Conservation (phyloP, 1,140 invertebrate genomes). For the Lucilia cuprina region DNA sequence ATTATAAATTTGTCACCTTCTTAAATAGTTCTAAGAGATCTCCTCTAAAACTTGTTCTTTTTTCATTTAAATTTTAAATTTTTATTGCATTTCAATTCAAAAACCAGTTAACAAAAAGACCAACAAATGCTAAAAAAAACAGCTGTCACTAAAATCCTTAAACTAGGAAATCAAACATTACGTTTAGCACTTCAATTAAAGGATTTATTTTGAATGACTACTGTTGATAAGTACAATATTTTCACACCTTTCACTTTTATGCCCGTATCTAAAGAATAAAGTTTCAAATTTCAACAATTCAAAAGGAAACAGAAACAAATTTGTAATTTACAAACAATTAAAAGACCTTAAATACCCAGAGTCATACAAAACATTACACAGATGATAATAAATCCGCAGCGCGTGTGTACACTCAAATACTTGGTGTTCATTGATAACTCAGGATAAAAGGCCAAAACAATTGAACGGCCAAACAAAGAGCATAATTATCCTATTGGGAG, state of each 20-base stretch:
- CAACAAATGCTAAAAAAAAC: background rate
- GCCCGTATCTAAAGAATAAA: background rate
- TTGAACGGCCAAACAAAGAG: background rate
- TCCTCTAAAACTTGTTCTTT: too few species aligned
- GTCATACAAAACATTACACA: constrained; percentile 27
- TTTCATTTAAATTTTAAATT: too few species aligned
- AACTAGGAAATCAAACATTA: too few species aligned
- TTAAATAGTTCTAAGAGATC: too few species aligned
- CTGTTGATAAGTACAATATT: background rate
- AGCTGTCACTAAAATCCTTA: background rate
- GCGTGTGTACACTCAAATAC: constrained; percentile 34
- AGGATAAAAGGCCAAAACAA: background rate
- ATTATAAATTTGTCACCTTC: too few species aligned
- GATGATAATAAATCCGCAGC: constrained; percentile 34
- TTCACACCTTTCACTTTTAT: background rate
- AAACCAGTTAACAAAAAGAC: too few species aligned
- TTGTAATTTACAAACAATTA: background rate
- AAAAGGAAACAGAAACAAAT: background rate
- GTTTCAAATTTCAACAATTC: constrained; percentile 23
- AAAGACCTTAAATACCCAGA: background rate
- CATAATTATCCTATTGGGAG: background rate
- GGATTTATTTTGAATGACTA: background rate
- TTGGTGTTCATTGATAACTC: background rate
- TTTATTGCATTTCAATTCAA: too few species aligned
- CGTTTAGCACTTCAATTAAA: background rate